Evolutionary conservation across 2,113 vertebrate species (phyloP), one percentile per base, ranked within the genome.

Genomic region (Nothobranchius kuhntae): DNA sequence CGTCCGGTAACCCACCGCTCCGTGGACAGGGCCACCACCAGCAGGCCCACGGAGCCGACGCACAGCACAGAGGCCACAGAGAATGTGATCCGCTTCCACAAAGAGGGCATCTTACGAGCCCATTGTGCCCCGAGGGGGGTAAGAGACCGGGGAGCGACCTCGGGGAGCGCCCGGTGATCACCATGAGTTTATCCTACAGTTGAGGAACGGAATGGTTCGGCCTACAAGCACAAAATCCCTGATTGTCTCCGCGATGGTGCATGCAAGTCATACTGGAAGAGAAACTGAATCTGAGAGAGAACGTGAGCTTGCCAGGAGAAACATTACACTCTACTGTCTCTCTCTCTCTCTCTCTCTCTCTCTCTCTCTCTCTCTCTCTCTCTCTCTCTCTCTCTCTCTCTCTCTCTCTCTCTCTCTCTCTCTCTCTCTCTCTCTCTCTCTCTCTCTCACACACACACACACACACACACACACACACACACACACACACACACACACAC

Each of bases 1-100:
- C 91, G 93, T 3, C 95, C 98, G 2, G 91, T 93, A 75, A 95
- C 91, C 98, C 98, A 99, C 68, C 91, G 93, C 57, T 96, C 95
- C 24, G 90, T 94, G 3, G 92, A 92, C 85, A 98, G 91, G 12
- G 96, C 95, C 14, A 92, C 82, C 3, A 94, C 78, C 80, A 96
- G 80, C 58, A 98, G 92, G 53, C 92, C 61, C 75, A 94, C 95
- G 13, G 98, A 98, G 11, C 76, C 88, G 68, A 96, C 90, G 73
- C 95, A 96, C 48, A 96, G 73, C 6, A 91, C 38, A 38, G 97
- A 94, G 52, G 94, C 94, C 75, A 94, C 83, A 3, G 94, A 93
- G 65, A 96, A 98, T 52, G 94, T 92, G 9, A 87, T 90, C 87
- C 91, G 94, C 84, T 96, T 97, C 91, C 96, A 95, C 84, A 94